These are phyloP conservation scores for Hippopotamyrus pictus DNA, from an alignment of 2,797 vertebrate genomes.

Conservation along the genomic window DNA sequence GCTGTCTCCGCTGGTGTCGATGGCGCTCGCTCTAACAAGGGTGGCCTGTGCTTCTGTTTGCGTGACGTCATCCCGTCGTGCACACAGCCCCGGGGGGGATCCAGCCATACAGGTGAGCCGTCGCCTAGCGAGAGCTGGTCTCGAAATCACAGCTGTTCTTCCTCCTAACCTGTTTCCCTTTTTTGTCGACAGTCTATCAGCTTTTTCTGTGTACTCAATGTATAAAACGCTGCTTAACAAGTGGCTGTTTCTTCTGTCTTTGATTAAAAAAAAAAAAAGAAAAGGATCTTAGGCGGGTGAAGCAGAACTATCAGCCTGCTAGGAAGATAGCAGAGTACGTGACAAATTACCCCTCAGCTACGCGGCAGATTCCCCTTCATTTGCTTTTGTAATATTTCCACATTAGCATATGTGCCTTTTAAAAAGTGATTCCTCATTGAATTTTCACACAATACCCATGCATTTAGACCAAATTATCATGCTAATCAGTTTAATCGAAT, in stretches of 20 bases:
- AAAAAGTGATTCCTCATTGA: neutral
- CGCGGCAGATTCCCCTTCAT: neutral
- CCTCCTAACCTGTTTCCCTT: neutral
- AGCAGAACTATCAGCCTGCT: neutral
- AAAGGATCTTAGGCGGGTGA: neutral
- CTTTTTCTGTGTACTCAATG: neutral
- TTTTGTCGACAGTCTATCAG: neutral
- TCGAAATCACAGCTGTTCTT: neutral
- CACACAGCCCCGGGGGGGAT: neutral
- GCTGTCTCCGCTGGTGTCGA: neutral
- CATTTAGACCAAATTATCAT: neutral
- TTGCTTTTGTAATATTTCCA: neutral
- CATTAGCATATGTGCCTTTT: slow-evolving; percentile 2
- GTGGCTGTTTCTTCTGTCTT: neutral
- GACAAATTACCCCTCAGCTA: neutral
- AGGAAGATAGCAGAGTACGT: neutral
- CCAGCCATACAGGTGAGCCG: neutral
- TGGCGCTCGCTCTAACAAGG: neutral
- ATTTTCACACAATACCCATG: neutral
- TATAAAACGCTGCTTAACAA: neutral
- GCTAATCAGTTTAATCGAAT: neutral
- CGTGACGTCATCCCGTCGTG: neutral
- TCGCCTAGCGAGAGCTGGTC: neutral
- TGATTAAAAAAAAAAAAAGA: neutral
- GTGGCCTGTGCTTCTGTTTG: neutral